phyloP scores from a whole-genome alignment of 2,113 vertebrate species.

The Cyprinodon tularosa region DNA sequence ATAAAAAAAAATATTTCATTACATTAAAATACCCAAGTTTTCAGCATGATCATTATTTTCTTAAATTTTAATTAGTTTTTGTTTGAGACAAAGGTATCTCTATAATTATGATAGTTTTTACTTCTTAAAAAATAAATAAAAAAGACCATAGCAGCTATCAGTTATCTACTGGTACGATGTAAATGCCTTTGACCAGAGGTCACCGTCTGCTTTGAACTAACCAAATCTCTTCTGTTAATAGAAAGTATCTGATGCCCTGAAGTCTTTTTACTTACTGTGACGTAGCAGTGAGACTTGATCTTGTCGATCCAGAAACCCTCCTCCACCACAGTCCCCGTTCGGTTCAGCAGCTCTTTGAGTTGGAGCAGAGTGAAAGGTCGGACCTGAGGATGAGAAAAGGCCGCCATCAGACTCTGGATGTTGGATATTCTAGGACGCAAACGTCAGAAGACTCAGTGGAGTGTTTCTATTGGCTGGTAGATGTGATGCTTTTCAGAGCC shows the following conservation, averaged over 20 bases:
- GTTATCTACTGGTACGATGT: no score
- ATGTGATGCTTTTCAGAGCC: not conserved
- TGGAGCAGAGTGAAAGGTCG: constrained; percentile 92
- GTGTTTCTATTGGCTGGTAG: not conserved
- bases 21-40: no score
- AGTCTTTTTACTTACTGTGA: constrained; percentile 80
- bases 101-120: no score
- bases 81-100: no score
- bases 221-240: not conserved
- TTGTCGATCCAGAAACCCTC: constrained; percentile 95
- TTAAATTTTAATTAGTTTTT: no score
- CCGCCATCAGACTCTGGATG: not conserved
- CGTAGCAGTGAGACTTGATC: constrained; percentile 93
- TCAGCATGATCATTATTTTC: no score
- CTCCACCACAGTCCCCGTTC: constrained; percentile 86
- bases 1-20: no score
- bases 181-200: no score
- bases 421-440: not conserved
- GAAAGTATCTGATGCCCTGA: not conserved
- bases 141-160: no score
- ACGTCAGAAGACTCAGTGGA: not conserved
- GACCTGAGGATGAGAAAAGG: constrained; percentile 72
- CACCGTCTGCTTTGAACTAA: no score
- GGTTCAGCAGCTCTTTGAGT: constrained; percentile 88
- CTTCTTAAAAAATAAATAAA: no score